Percentiles rank a stretch among this genome's conserved stretches.
Evolutionary conservation across 2,113 vertebrate genomes (phyloP).

Genomic region (Psilopogon haemacephalus): DNA sequence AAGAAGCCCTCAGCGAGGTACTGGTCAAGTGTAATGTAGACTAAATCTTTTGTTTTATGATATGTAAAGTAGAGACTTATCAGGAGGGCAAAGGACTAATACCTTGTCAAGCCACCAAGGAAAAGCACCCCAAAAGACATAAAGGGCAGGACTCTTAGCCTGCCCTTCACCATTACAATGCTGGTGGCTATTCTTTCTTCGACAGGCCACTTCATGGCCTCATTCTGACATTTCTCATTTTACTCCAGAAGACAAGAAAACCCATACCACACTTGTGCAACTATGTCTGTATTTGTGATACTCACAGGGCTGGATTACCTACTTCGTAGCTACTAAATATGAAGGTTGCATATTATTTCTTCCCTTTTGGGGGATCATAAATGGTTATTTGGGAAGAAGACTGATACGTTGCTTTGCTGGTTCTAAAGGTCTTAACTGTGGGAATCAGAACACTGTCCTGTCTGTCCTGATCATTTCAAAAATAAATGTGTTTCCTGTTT

Average conservation of each 20-base stretch:
- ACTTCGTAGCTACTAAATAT: background rate
- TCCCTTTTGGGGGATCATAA: background rate
- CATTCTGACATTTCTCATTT: background rate
- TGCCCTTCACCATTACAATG: fast-evolving
- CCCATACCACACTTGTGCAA: background rate
- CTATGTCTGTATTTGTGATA: background rate
- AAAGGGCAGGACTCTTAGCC: background rate
- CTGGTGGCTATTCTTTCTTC: background rate
- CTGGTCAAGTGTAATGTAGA: background rate
- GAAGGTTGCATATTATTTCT: background rate
- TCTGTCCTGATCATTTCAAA: background rate
- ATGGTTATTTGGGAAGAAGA: background rate
- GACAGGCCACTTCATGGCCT: background rate
- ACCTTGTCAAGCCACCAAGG: background rate
- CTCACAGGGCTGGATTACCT: background rate
- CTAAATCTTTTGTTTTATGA: background rate
- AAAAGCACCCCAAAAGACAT: background rate
- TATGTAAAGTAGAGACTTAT: background rate
- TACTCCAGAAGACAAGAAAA: background rate
- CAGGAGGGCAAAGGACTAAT: background rate
- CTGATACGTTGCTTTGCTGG: background rate
- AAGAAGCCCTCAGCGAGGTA: background rate
- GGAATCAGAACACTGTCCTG: background rate
- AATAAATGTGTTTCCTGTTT: conserved; percentile 36
- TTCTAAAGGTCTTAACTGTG: background rate